Percentiles rank a stretch among this genome's conserved stretches.
Conservation (phyloP, 2,888 invertebrate genomes). For the Acrocera orbiculus region DNA sequence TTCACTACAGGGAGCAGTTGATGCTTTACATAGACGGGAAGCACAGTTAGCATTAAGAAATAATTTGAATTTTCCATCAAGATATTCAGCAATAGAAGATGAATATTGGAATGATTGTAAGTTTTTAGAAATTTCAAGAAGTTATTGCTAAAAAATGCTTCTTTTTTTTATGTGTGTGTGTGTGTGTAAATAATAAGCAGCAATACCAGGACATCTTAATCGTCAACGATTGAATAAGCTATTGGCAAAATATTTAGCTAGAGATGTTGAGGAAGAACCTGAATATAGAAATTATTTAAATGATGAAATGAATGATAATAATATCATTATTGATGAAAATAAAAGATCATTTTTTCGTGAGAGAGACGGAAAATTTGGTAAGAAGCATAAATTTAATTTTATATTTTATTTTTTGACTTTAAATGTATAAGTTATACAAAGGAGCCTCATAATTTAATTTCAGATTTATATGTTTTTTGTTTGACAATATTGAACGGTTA, state of each 20-base stretch:
- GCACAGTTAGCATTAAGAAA: constrained; percentile 17
- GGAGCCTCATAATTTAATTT: no score
- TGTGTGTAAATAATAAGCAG: no score
- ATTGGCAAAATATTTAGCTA: constrained; percentile 26
- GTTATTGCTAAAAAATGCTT: background rate
- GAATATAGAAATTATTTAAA: constrained; percentile 21
- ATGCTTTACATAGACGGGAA: constrained; percentile 29
- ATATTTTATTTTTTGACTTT: background rate
- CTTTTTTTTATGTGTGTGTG: no score
- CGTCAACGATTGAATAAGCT: constrained; percentile 26
- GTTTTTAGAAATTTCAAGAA: constrained; percentile 11
- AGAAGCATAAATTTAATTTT: constrained; percentile 13
- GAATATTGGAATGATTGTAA: constrained; percentile 30
- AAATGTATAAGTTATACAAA: no score
- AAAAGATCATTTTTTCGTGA: constrained; percentile 28
- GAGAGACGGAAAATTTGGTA: constrained; percentile 27
- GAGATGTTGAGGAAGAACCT: constrained; percentile 22
- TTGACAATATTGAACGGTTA: no score
- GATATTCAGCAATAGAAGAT: constrained; percentile 11
- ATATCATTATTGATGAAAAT: constrained; percentile 20
- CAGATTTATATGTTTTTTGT: no score
- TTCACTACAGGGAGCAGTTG: constrained; percentile 29
- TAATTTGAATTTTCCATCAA: constrained; percentile 12
- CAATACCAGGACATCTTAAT: no score
- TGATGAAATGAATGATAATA: constrained; percentile 23